These are phyloP conservation scores for Sinocyclocheilus rhinocerous DNA, from an alignment of 2,113 vertebrate species.

Conservation along the genomic window DNA sequence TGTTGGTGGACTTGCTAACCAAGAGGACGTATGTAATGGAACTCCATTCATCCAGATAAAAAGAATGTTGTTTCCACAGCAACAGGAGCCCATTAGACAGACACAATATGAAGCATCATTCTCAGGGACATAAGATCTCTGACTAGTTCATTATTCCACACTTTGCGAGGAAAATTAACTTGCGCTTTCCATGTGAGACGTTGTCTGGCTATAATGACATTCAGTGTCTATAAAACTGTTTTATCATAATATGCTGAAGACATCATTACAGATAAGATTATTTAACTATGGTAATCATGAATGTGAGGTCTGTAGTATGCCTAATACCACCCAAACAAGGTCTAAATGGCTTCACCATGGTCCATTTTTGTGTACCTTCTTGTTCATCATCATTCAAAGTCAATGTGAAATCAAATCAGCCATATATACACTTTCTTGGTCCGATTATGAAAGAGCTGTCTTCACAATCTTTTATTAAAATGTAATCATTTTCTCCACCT, in stretches of 20 bases:
- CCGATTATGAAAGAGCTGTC: not conserved
- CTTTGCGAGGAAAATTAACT: slow-evolving; percentile 1
- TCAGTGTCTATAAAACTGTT: not conserved
- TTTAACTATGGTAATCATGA: not conserved
- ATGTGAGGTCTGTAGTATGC: not conserved
- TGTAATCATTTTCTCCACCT: not conserved
- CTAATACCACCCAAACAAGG: not conserved
- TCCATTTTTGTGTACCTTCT: not conserved
- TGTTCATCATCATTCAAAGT: not conserved
- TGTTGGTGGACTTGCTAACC: slow-evolving; percentile 10
- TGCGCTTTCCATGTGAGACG: not conserved
- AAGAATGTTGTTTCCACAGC: slow-evolving; percentile 22
- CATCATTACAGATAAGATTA: slow-evolving; percentile 12
- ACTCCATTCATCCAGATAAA: slow-evolving; percentile 26
- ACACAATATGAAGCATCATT: slow-evolving; percentile 31
- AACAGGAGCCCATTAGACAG: slow-evolving; percentile 34
- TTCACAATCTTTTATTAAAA: not conserved
- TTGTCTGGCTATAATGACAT: not conserved
- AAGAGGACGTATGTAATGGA: slow-evolving; percentile 6
- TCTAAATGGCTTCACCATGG: not conserved
- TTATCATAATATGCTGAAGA: not conserved
- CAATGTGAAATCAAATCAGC: not conserved
- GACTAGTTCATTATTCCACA: slow-evolving; percentile 28
- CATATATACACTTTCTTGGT: not conserved
- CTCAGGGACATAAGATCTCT: slow-evolving; percentile 6